These are phyloP conservation scores for Aurelia coerulea DNA, from an alignment of 30 jellyfish, hydroid and myxozoan species.

Conservation along the genomic window DNA sequence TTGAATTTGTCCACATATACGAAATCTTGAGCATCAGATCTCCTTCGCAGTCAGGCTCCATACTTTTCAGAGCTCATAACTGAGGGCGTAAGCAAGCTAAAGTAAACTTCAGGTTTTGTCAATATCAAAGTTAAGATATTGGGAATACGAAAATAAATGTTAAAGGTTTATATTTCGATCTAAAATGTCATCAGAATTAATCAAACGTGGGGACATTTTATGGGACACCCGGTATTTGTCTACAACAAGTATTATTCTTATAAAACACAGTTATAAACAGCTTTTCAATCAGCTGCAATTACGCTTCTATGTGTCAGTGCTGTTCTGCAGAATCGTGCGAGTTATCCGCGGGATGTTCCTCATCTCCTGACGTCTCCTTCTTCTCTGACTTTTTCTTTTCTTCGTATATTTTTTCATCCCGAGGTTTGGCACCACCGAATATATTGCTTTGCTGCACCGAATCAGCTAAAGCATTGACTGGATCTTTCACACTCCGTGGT, in stretches of 20 bases:
- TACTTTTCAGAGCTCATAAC: too few relatives aligned
- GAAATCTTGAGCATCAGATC: too few relatives aligned
- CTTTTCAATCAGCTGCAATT: constrained; percentile 12
- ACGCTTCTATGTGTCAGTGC: neutral
- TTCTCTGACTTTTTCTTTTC: constrained; percentile 63
- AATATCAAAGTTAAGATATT: too few relatives aligned
- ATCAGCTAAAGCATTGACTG: constrained; percentile 84
- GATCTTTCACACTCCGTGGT: constrained; percentile 92
- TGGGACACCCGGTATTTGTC: too few relatives aligned
- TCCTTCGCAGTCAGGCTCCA: too few relatives aligned
- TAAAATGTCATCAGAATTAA: too few relatives aligned
- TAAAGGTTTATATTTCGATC: too few relatives aligned
- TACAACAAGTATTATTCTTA: neutral
- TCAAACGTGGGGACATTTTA: too few relatives aligned
- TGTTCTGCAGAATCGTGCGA: neutral
- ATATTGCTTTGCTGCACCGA: constrained; percentile 76
- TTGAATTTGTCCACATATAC: too few relatives aligned
- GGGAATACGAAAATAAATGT: too few relatives aligned
- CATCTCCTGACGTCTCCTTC: constrained; percentile 56
- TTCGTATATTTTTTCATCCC: constrained; percentile 92
- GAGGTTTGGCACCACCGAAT: constrained; percentile 99
- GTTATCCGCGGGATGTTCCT: constrained; percentile 40
- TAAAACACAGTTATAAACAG: constrained; percentile 15
- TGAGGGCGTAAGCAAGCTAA: too few relatives aligned
- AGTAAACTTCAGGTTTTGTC: too few relatives aligned